Conservation (phyloP, 2,113 vertebrate genomes). For the Phrynosoma platyrhinos region DNA sequence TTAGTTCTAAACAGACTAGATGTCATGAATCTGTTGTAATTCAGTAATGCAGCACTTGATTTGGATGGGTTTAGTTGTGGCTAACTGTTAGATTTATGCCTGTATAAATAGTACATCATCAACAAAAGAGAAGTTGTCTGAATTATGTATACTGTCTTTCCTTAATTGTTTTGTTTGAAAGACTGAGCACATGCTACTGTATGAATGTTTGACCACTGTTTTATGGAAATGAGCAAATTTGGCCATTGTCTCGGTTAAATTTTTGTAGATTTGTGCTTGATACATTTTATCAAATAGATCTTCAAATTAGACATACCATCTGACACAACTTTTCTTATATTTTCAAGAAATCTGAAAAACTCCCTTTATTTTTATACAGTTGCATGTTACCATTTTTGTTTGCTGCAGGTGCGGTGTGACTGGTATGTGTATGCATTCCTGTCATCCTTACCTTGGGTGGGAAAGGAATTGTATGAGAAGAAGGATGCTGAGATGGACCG, state of each 20-base stretch:
- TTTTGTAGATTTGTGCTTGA: background rate
- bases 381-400: slow-evolving; percentile 1
- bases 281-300: background rate
- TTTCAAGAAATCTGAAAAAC: background rate
- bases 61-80: too few relatives aligned
- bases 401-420: slow-evolving; percentile 90
- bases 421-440: slow-evolving; percentile 96
- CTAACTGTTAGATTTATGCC: too few relatives aligned
- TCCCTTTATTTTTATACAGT: background rate
- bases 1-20: too few relatives aligned
- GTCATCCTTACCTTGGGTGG: slow-evolving; percentile 96
- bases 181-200: background rate
- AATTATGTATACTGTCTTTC: background rate
- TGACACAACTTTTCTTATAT: background rate
- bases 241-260: background rate
- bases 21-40: too few relatives aligned
- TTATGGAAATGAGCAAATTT: background rate
- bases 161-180: background rate
- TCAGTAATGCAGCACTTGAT: too few relatives aligned
- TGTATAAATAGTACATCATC: background rate
- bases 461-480: slow-evolving; percentile 97
- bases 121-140: background rate
- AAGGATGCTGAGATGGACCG: slow-evolving; percentile 98
- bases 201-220: background rate
- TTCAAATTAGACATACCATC: background rate